A percentile compares a stretch with the other conserved stretches of the same genome.
These are phyloP conservation scores for Dryobota labecula DNA, from an alignment of 2,888 invertebrate species.

Conservation along the genomic window DNA sequence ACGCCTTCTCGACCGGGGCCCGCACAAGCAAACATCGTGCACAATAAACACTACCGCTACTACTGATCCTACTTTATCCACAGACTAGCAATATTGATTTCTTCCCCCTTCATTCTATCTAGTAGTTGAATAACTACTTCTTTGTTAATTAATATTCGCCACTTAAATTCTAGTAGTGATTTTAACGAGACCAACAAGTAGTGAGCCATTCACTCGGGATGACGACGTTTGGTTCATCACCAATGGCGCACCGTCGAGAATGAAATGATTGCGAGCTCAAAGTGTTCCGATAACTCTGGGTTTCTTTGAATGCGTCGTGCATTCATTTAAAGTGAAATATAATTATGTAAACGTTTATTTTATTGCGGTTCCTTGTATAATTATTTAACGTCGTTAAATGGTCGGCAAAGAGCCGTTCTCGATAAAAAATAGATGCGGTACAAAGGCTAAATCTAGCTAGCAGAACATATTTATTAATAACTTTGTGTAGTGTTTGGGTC, in stretches of 20 bases:
- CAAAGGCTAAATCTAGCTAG: no score
- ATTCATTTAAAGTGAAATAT: conserved; percentile 40
- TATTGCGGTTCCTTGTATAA: conserved; percentile 11
- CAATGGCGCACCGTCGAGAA: conserved; percentile 50
- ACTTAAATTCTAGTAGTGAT: conserved; percentile 39
- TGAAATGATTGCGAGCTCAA: conserved; percentile 71
- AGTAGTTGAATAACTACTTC: not conserved
- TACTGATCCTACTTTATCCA: conserved; percentile 18
- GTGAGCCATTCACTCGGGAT: conserved; percentile 64
- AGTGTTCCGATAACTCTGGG: conserved; percentile 68
- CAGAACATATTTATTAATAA: no score
- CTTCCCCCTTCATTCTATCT: not conserved
- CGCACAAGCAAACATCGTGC: conserved; percentile 71
- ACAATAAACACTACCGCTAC: conserved; percentile 64
- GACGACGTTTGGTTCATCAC: conserved; percentile 66
- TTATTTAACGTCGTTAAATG: conserved; percentile 15
- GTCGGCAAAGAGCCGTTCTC: conserved; percentile 12
- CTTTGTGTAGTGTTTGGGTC: no score
- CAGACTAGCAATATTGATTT: conserved; percentile 23
- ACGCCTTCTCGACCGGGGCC: conserved; percentile 67
- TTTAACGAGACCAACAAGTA: conserved; percentile 61
- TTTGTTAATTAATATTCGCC: conserved; percentile 51
- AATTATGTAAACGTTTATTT: conserved; percentile 34
- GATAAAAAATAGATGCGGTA: not conserved
- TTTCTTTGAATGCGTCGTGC: conserved; percentile 64